Evolutionary conservation across 2,797 vertebrate species (phyloP).

Genomic region (Urosaurus nigricauda): DNA sequence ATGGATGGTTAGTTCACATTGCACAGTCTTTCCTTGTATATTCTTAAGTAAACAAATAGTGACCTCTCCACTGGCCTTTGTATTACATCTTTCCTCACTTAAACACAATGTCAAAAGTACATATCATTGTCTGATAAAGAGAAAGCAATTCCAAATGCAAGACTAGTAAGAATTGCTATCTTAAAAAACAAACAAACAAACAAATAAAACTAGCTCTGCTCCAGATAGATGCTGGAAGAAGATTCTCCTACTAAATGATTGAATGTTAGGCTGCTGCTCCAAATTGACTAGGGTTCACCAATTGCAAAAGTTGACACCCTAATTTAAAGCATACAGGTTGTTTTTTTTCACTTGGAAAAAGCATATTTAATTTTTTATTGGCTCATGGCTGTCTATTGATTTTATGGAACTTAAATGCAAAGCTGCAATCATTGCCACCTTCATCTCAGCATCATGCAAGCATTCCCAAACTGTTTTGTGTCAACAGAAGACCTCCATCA

Average conservation of each 20-base stretch:
- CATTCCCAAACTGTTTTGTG: conserved; percentile 17
- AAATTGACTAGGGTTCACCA: not conserved
- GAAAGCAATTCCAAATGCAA: not conserved
- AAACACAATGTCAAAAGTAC: not conserved
- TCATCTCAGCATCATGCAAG: conserved; percentile 43
- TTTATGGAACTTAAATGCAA: conserved; percentile 56
- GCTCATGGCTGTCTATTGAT: conserved; percentile 42
- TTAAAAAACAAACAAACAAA: too few relatives aligned
- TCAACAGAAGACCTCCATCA: conserved; percentile 64
- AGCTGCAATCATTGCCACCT: conserved; percentile 46
- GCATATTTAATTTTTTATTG: conserved; percentile 41
- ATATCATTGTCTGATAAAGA: not conserved
- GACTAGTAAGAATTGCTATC: not conserved
- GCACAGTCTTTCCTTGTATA: not conserved
- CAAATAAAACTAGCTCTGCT: not conserved
- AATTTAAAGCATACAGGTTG: not conserved
- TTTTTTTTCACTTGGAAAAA: conserved; percentile 28
- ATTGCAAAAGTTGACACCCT: not conserved
- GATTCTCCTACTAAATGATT: not conserved
- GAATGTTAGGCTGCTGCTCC: too few relatives aligned
- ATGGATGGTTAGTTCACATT: too few relatives aligned
- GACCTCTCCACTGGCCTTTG: not conserved
- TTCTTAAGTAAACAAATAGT: not conserved
- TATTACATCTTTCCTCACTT: not conserved
- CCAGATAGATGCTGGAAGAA: not conserved